phyloP scores from a whole-genome alignment of 2,113 vertebrate genomes.

The Talpa occidentalis region DNA sequence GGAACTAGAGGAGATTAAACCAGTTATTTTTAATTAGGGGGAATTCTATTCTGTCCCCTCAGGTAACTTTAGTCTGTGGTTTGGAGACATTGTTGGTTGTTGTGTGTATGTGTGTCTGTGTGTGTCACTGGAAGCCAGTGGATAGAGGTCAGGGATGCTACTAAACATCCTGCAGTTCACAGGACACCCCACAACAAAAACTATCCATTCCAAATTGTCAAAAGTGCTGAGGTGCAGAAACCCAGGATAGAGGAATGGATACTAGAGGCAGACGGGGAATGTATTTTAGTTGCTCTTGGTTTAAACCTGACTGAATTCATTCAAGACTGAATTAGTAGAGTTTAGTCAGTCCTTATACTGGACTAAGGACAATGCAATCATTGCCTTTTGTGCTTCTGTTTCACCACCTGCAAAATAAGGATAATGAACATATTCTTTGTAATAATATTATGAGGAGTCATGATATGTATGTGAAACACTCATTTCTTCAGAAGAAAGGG shows the following conservation, averaged over 20 bases:
- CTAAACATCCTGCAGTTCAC: too few relatives aligned
- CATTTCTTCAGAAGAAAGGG: constrained; percentile 47
- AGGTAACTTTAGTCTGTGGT: neutral
- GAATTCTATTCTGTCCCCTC: neutral
- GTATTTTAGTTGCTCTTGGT: too few relatives aligned
- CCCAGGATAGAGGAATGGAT: neutral
- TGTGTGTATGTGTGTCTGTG: neutral
- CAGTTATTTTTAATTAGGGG: neutral
- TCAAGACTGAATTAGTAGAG: neutral
- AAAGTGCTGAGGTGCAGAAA: neutral
- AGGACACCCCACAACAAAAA: neutral
- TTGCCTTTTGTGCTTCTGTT: neutral
- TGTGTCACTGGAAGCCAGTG: neutral
- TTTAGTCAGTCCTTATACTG: neutral
- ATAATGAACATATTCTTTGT: constrained; percentile 10
- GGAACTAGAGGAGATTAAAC: neutral
- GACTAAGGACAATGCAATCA: neutral
- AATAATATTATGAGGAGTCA: neutral
- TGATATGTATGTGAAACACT: neutral
- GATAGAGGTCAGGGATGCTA: neutral
- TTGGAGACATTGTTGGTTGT: neutral
- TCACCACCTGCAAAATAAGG: neutral
- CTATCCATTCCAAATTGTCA: neutral
- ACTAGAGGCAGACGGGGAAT: too few relatives aligned
- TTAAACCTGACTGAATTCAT: too few relatives aligned